Evolutionary conservation across 2,113 vertebrate species (phyloP).

Genomic region (Eulacestoma nigropectus): DNA sequence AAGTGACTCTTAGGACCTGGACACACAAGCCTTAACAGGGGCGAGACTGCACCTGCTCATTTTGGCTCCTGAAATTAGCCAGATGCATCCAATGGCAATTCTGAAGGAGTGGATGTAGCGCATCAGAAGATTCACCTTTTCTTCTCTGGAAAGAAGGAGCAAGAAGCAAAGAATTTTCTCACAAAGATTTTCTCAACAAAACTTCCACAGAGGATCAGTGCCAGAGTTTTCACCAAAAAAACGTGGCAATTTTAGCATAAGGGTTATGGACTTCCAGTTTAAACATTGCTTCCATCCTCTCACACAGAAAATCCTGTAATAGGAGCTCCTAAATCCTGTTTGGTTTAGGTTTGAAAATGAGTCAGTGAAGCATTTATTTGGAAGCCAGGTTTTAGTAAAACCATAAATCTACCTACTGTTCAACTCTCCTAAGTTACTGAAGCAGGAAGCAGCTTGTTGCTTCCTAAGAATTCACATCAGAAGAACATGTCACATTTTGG

Average conservation of each 20-base stretch:
- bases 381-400: neutral
- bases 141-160: neutral
- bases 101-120: neutral
- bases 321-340: neutral
- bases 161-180: neutral
- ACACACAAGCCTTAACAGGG: neutral
- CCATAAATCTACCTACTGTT: neutral
- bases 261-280: neutral
- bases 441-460: neutral
- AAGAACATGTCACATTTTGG: neutral
- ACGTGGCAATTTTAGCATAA: neutral
- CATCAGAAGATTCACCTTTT: neutral
- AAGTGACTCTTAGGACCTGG: neutral
- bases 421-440: neutral
- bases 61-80: neutral
- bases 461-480: neutral
- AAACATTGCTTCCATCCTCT: neutral
- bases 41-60: neutral
- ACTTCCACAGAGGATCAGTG: neutral
- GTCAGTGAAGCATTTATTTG: neutral
- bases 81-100: neutral
- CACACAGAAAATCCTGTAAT: neutral
- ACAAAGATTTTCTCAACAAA: neutral
- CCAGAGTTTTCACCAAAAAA: neutral
- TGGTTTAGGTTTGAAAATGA: neutral